Conservation (phyloP, 2,113 vertebrate genomes). For the Protobothrops flavoviridis region DNA sequence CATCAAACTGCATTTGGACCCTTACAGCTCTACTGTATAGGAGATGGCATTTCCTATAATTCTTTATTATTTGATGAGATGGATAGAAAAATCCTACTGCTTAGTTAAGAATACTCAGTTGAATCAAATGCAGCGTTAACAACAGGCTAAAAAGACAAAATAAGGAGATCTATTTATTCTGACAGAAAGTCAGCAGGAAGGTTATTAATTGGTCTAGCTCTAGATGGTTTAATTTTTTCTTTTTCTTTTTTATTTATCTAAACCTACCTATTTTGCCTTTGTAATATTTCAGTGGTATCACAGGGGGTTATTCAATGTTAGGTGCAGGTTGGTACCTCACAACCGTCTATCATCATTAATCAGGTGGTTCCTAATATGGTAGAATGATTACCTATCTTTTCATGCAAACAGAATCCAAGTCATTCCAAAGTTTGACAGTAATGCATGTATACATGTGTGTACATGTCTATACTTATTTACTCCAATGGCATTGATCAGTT, state of each 20-base stretch:
- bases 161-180: not conserved
- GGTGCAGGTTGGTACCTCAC: not conserved
- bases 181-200: not conserved
- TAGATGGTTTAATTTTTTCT: not conserved
- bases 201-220: not conserved
- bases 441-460: not conserved
- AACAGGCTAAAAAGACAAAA: not conserved
- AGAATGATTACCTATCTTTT: not conserved
- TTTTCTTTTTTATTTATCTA: not conserved
- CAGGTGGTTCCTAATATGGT: not conserved
- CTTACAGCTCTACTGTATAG: not conserved
- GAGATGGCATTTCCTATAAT: not conserved
- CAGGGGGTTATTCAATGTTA: not conserved
- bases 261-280: not conserved
- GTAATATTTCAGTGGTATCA: not conserved
- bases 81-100: not conserved
- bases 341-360: not conserved
- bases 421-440: not conserved
- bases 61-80: not conserved
- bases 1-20: slow-evolving; percentile 28
- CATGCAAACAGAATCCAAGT: not conserved
- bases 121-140: not conserved
- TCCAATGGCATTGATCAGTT: not conserved
- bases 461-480: not conserved
- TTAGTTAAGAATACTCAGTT: not conserved